Evolutionary conservation across 2,888 invertebrate species (phyloP).

Genomic region (Drosophila borborema): DNA sequence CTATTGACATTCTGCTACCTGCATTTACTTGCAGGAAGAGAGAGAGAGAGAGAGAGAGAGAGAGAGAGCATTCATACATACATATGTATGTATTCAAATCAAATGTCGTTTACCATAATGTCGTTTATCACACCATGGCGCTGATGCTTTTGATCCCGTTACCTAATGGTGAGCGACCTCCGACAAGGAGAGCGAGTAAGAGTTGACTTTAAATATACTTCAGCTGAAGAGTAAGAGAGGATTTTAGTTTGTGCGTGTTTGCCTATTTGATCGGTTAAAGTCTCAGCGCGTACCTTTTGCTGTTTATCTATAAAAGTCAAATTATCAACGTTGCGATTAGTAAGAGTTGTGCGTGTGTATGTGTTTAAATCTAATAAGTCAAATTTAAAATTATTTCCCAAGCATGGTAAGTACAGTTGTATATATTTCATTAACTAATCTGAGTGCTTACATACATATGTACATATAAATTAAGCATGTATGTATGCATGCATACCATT

Average conservation of each 20-base stretch:
- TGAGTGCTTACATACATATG: conserved; percentile 1
- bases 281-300: background rate
- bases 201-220: background rate
- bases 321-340: background rate
- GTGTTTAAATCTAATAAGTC: background rate
- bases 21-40: background rate
- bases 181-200: background rate
- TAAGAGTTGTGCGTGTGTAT: background rate
- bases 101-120: background rate
- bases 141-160: conserved; percentile 17
- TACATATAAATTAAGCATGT: background rate
- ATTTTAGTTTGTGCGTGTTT: conserved; percentile 2
- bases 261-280: background rate
- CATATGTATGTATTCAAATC: background rate
- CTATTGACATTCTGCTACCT: background rate
- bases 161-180: too few relatives aligned
- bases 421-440: conserved; percentile 2
- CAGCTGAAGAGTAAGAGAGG: background rate
- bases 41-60: background rate
- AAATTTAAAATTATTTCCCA: background rate
- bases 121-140: too few relatives aligned
- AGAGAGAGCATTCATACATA: background rate
- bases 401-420: background rate
- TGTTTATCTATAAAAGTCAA: background rate
- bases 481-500: background rate